Percentiles rank a stretch among this genome's conserved stretches.
Evolutionary conservation across 2,888 invertebrate species (phyloP).

Genomic region (Rhogogaster chlorosoma): DNA sequence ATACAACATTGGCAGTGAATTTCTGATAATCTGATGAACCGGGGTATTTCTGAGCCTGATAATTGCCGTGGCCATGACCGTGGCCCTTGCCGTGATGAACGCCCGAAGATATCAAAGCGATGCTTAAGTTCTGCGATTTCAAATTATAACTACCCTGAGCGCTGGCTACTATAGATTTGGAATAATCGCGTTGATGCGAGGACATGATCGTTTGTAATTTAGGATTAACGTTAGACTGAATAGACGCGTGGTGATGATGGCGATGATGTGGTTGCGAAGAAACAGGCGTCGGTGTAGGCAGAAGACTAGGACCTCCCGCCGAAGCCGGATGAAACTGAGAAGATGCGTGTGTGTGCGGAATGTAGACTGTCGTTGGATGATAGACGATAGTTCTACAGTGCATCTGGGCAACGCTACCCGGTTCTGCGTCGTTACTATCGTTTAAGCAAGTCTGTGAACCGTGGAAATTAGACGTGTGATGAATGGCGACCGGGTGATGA

Average conservation of each 20-base stretch:
- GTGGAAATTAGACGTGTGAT: constrained; percentile 64
- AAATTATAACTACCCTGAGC: constrained; percentile 51
- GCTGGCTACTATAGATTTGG: constrained; percentile 55
- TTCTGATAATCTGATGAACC: constrained; percentile 51
- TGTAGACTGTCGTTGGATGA: constrained; percentile 69
- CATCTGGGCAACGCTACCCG: constrained; percentile 61
- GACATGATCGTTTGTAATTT: constrained; percentile 52
- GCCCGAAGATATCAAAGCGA: constrained; percentile 48
- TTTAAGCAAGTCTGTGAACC: constrained; percentile 64
- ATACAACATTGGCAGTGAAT: constrained; percentile 44
- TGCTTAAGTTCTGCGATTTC: constrained; percentile 49
- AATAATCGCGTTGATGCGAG: constrained; percentile 59
- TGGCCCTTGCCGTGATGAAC: constrained; percentile 47
- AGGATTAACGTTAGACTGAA: constrained; percentile 58
- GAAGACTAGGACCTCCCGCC: constrained; percentile 66
- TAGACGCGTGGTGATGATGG: constrained; percentile 56
- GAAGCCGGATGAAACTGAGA: constrained; percentile 61
- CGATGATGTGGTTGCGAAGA: constrained; percentile 50
- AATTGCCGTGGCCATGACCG: constrained; percentile 22
- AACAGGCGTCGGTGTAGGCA: constrained; percentile 69
- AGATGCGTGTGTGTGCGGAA: constrained; percentile 66
- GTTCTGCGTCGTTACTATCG: constrained; percentile 67
- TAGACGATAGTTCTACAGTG: constrained; percentile 71
- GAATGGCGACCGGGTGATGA: constrained; percentile 68
- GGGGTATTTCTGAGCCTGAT: constrained; percentile 40